phyloP scores from a whole-genome alignment of 2,888 invertebrate species.

The Orthosia gothica region DNA sequence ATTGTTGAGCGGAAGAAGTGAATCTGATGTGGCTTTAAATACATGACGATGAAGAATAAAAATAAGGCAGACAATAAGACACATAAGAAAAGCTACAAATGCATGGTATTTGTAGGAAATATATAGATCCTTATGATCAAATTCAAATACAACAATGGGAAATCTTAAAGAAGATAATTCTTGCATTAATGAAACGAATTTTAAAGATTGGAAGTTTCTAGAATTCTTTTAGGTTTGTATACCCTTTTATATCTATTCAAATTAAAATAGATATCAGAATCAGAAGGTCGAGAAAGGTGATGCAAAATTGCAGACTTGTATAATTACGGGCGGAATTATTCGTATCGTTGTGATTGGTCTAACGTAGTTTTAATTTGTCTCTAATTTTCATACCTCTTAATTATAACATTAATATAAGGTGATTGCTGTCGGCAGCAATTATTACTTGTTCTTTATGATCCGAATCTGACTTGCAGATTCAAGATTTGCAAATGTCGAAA shows the following conservation, averaged over 20 bases:
- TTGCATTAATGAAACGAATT: background rate
- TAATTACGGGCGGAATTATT: slow-evolving; percentile 17
- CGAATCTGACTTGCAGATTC: slow-evolving; percentile 19
- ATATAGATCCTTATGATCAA: background rate
- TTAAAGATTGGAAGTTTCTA: background rate
- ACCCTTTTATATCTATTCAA: slow-evolving; percentile 3
- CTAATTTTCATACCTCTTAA: slow-evolving; percentile 20
- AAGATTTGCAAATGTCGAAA: background rate
- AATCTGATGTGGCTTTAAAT: background rate
- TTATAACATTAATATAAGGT: background rate
- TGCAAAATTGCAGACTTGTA: background rate
- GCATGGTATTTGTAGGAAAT: background rate
- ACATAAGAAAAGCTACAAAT: background rate
- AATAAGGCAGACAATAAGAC: background rate
- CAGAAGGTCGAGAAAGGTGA: slow-evolving; percentile 30
- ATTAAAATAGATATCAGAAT: slow-evolving; percentile 20
- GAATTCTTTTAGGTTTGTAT: slow-evolving; percentile 7
- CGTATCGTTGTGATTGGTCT: background rate
- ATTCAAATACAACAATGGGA: slow-evolving; percentile 27
- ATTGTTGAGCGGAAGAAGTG: background rate
- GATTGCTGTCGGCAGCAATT: slow-evolving; percentile 1
- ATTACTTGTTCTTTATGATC: background rate
- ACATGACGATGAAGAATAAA: background rate
- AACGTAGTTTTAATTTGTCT: slow-evolving; percentile 12
- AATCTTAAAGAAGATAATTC: background rate